These are phyloP conservation scores for Falco berigora DNA, from an alignment of 2,797 vertebrate genomes.

Conservation along the genomic window DNA sequence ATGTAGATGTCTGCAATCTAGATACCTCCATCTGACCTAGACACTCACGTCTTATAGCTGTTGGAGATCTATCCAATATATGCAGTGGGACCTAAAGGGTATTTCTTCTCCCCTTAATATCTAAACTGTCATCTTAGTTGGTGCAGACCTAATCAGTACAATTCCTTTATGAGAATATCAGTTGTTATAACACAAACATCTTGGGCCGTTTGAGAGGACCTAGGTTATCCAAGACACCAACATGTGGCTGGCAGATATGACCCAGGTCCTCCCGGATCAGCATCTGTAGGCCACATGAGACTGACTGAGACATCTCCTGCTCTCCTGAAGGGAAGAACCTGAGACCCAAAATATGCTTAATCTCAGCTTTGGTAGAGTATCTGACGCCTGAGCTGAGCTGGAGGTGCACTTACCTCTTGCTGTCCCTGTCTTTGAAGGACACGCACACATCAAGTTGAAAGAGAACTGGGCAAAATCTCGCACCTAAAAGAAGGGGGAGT, in stretches of 20 bases:
- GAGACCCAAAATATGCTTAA: neutral
- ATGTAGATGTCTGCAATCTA: neutral
- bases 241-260: neutral
- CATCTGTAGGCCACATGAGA: neutral
- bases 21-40: neutral
- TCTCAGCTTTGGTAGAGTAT: neutral
- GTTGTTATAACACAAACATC: neutral
- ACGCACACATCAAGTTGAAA: neutral
- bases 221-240: neutral
- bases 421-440: neutral
- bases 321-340: too few relatives aligned
- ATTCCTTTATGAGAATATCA: too few relatives aligned
- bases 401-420: neutral
- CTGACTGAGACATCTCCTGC: neutral
- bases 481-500: neutral
- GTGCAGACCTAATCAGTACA: neutral
- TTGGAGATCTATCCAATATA: neutral
- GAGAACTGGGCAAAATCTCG: neutral
- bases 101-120: neutral
- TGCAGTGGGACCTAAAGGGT: neutral
- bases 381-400: neutral
- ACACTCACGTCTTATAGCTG: neutral
- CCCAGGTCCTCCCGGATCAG: neutral
- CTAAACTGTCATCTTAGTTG: neutral
- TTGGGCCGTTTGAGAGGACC: neutral